Evolutionary conservation across 2,797 vertebrate genomes (phyloP).

Genomic region (Acomys russatus): DNA sequence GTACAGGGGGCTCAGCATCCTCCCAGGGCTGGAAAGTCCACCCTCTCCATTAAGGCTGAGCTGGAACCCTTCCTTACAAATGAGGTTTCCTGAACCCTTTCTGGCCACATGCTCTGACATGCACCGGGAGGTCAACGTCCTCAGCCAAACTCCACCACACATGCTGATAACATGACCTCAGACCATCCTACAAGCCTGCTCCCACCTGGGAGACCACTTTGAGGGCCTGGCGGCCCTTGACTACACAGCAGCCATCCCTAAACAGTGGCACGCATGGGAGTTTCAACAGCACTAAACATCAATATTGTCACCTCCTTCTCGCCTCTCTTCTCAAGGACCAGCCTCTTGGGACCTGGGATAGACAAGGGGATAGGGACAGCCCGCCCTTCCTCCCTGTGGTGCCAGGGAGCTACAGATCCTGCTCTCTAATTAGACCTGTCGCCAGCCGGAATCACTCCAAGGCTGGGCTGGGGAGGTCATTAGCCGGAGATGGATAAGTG

Average conservation of each 20-base stretch:
- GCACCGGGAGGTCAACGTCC: background rate
- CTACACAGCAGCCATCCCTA: background rate
- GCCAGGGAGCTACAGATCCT: background rate
- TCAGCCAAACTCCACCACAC: background rate
- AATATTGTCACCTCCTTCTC: background rate
- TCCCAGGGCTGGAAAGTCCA: background rate
- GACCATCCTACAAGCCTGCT: background rate
- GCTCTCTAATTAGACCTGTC: constrained; percentile 88
- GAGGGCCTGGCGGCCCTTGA: accelerated
- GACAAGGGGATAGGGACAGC: background rate
- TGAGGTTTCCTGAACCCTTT: background rate
- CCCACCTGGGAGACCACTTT: background rate
- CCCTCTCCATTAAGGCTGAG: constrained; percentile 1
- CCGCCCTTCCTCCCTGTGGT: background rate
- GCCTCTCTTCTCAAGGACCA: background rate
- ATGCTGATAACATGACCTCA: background rate
- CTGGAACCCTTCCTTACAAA: background rate
- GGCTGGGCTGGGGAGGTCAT: constrained; percentile 76
- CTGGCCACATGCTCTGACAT: background rate
- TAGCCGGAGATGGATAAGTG: constrained; percentile 83
- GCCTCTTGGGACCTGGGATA: background rate
- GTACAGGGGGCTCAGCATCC: background rate
- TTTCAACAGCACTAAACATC: background rate
- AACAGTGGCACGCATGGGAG: background rate
- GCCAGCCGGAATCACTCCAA: constrained; percentile 88